phyloP scores from a whole-genome alignment of 2,888 invertebrate genomes.

The Aphrophora alni region DNA sequence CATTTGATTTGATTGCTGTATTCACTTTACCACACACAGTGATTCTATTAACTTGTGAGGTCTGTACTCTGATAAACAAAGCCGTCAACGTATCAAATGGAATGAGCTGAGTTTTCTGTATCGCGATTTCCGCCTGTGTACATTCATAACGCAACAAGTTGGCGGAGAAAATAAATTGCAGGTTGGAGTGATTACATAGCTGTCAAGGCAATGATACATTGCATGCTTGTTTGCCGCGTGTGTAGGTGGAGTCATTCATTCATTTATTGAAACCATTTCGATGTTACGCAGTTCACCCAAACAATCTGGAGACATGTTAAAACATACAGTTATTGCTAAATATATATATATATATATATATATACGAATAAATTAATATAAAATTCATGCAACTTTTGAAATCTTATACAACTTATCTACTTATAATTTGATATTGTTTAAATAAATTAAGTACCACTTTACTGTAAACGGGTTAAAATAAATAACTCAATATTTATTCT shows the following conservation, averaged over 20 bases:
- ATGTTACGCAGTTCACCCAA: too few species aligned
- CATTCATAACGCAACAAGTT: background rate
- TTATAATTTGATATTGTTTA: too few species aligned
- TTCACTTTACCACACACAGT: background rate
- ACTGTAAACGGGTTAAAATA: too few species aligned
- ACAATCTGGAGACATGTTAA: too few species aligned
- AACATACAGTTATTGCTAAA: too few species aligned
- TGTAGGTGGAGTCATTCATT: background rate
- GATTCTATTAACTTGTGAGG: background rate
- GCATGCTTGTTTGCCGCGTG: background rate
- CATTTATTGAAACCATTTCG: background rate
- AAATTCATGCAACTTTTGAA: too few species aligned
- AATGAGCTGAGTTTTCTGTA: background rate
- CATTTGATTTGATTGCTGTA: too few species aligned
- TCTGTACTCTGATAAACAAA: background rate
- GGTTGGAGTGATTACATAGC: slow-evolving; percentile 2
- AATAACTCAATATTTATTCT: too few species aligned
- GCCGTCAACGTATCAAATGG: background rate
- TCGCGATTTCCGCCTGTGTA: background rate
- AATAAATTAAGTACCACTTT: too few species aligned
- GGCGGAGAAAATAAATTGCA: background rate
- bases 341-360: too few species aligned
- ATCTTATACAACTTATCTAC: too few species aligned
- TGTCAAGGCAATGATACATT: background rate
- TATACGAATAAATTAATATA: too few species aligned